phyloP scores from a whole-genome alignment of 2,797 vertebrate species.

The Myiothlypis coronata region DNA sequence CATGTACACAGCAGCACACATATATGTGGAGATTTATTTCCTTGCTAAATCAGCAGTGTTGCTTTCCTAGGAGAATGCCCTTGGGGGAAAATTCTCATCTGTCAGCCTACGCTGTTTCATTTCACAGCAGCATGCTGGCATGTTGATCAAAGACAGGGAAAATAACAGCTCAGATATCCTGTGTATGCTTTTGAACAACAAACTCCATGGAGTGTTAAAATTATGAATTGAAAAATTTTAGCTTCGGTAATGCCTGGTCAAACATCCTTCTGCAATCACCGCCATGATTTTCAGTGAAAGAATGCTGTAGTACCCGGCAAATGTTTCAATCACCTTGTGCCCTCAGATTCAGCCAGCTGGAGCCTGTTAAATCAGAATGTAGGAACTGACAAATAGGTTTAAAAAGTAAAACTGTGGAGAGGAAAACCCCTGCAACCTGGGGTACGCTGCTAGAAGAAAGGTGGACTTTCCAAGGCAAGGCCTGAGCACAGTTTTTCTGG shows the following conservation, averaged over 20 bases:
- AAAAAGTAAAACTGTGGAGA: not conserved
- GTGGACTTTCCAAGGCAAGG: not conserved
- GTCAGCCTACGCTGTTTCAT: not conserved
- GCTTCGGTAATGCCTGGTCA: not conserved
- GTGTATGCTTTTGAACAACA: not conserved
- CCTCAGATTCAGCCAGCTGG: not conserved
- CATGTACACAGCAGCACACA: not conserved
- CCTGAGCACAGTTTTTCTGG: not conserved
- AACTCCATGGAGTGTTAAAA: not conserved
- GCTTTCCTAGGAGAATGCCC: not conserved
- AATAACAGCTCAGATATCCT: conserved; percentile 6
- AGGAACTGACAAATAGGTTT: not conserved
- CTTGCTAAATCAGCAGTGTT: not conserved
- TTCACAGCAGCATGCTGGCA: not conserved
- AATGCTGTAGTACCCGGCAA: not conserved
- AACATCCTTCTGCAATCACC: not conserved
- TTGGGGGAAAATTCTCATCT: not conserved
- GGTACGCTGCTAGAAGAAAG: not conserved
- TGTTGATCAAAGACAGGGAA: not conserved
- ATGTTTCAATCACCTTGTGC: not conserved
- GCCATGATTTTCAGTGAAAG: not conserved
- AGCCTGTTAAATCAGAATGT: not conserved
- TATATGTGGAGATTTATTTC: not conserved
- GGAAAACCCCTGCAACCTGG: rapidly evolving
- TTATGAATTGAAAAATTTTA: not conserved